Evolutionary conservation across 1,140 invertebrate genomes (phyloP), one percentile per base, ranked within the genome.

Genomic region (Sitophilus oryzae): DNA sequence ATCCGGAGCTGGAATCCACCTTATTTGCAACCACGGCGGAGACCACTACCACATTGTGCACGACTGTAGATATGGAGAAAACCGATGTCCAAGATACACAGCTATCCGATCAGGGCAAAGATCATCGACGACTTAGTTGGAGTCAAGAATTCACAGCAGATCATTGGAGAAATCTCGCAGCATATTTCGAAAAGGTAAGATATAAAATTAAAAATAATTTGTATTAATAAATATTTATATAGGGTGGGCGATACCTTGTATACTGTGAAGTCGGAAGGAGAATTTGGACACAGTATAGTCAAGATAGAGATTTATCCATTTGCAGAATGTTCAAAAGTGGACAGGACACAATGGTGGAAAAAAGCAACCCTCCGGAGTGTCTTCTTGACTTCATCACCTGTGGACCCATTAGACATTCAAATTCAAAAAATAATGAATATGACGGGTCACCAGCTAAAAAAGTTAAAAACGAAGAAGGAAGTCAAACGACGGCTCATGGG

Each of bases 41-140:
- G 45, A 47, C 22, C 52, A 54, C 52, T 54, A 36, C 42, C 52
- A 54, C 36, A 21, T 54, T 19, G 14, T 54, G 23, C 52, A 54
- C 25, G 52, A 54, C 35, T 54, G 52, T 22, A 53, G 9, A 1
- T 54, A 34, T 8, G 14, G 19, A 15, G 35, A 54, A 22, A 34
- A 23, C 20, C n/a, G 35, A 16, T 54, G 52, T 34, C n/a, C 15
- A 42, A 19, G 49, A 18, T 9, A 16, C 5, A 41, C 21, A 52
- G 21, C 5, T n/a, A 2, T 1, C 14, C 14, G 1, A 3, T 1
- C 21, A 47, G 6, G 6, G 8, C n/a, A n/a, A n/a, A n/a, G n/a
- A n/a, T n/a, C 1, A 5, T 30, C 8, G 45, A 34, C 15, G 10
- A 47, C 6, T 47, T 47, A 22, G 8, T 47, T 14, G 45, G 45